phyloP scores from a whole-genome alignment of 2,113 vertebrate species.

The Empidonax alnorum region DNA sequence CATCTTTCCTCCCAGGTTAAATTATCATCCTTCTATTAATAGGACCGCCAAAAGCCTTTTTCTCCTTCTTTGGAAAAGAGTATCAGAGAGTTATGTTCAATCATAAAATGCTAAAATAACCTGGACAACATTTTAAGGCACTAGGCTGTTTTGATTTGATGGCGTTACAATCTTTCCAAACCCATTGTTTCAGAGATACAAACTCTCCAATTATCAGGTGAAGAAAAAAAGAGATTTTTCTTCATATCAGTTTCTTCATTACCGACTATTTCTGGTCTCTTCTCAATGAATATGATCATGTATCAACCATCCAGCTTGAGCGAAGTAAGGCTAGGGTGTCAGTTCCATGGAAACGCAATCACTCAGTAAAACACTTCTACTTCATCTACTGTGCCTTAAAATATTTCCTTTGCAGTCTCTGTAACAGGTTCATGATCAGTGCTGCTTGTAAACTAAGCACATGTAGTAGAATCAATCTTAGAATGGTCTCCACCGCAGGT shows the following conservation, averaged over 20 bases:
- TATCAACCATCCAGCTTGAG: background rate
- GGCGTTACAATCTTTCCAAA: background rate
- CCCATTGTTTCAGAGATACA: background rate
- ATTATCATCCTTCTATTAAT: conserved; percentile 40
- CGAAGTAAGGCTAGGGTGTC: conserved; percentile 1
- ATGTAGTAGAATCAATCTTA: background rate
- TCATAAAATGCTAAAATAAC: background rate
- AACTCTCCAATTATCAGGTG: background rate
- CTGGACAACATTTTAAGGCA: background rate
- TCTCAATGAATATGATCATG: background rate
- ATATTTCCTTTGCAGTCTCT: background rate
- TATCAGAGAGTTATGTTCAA: background rate
- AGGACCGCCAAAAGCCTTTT: background rate
- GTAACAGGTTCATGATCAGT: background rate
- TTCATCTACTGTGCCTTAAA: background rate
- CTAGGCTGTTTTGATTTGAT: background rate
- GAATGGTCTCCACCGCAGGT: background rate
- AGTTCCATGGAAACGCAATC: conserved; percentile 16
- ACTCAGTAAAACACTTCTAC: background rate
- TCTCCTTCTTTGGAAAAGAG: conserved; percentile 11
- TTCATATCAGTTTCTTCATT: background rate
- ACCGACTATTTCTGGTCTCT: background rate
- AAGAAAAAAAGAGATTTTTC: background rate
- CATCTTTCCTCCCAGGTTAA: conserved; percentile 5
- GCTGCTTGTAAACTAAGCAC: background rate